Conservation (phyloP, 1,140 invertebrate species). For the Pachypsylla venusta region DNA sequence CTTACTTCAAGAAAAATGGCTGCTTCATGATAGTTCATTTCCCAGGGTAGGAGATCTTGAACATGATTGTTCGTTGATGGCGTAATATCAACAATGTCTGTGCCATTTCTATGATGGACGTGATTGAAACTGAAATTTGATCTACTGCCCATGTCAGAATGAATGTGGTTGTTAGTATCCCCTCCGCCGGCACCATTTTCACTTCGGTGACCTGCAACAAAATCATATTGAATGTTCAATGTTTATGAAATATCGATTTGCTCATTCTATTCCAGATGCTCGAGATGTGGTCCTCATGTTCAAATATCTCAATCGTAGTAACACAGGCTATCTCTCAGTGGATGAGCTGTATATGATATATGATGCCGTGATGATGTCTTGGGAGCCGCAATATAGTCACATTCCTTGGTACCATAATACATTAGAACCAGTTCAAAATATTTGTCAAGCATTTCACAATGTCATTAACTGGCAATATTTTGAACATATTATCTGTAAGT, state of each 20-base stretch:
- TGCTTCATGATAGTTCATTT: slow-evolving; percentile 82
- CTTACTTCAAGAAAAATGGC: slow-evolving; percentile 67
- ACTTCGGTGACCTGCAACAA: too few relatives aligned
- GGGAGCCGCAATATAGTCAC: slow-evolving; percentile 48
- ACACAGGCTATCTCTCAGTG: slow-evolving; percentile 44
- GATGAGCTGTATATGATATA: slow-evolving; percentile 68
- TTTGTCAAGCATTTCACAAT: slow-evolving; percentile 43
- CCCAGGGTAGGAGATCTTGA: slow-evolving; percentile 45
- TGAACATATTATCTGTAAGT: slow-evolving; percentile 55
- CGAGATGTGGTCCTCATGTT: slow-evolving; percentile 67
- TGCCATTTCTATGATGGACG: slow-evolving; percentile 23
- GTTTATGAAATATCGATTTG: too few relatives aligned
- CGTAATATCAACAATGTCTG: slow-evolving; percentile 32
- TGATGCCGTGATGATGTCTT: slow-evolving; percentile 52
- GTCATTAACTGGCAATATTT: slow-evolving; percentile 54
- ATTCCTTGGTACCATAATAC: slow-evolving; percentile 53
- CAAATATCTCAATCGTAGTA: slow-evolving; percentile 55
- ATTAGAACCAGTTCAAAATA: slow-evolving; percentile 41
- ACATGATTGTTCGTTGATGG: slow-evolving; percentile 33
- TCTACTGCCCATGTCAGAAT: slow-evolving; percentile 31
- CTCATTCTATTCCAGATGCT: slow-evolving; percentile 44
- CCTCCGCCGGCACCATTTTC: too few relatives aligned
- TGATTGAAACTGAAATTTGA: slow-evolving; percentile 26
- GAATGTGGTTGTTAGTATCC: slow-evolving; percentile 15
- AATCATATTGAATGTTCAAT: too few relatives aligned